Conservation (phyloP, 1,140 invertebrate species). For the Rhopalosiphum padi region DNA sequence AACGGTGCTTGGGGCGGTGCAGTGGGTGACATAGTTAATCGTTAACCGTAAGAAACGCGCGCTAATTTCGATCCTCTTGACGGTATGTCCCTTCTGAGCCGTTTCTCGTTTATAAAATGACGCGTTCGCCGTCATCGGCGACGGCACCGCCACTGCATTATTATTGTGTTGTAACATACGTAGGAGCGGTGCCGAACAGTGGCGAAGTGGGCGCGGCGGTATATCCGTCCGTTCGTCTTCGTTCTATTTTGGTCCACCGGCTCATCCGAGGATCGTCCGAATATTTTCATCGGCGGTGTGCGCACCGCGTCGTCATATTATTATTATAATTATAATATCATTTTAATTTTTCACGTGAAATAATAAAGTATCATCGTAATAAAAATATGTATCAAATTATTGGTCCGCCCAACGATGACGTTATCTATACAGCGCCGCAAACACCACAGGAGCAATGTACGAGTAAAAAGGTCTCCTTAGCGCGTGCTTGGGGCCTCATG, state of each 20-base stretch:
- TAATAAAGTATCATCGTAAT: background rate
- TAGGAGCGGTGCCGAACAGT: background rate
- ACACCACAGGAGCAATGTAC: background rate
- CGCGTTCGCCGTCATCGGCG: background rate
- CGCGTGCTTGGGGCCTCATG: background rate
- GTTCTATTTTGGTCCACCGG: slow-evolving; percentile 48
- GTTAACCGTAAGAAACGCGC: background rate
- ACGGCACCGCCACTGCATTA: background rate
- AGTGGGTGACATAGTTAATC: background rate
- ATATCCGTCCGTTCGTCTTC: slow-evolving; percentile 46
- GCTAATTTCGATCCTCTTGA: background rate
- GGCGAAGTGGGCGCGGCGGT: slow-evolving; percentile 18
- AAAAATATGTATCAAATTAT: background rate
- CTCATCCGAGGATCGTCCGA: slow-evolving; percentile 52
- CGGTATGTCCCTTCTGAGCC: background rate
- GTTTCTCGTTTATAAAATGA: slow-evolving; percentile 42
- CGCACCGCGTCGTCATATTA: slow-evolving; percentile 31
- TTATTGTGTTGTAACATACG: background rate
- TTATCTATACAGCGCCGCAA: background rate
- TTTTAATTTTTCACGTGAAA: slow-evolving; percentile 34
- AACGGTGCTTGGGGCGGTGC: background rate
- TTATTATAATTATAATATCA: background rate
- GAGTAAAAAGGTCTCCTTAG: background rate
- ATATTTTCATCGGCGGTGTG: slow-evolving; percentile 47
- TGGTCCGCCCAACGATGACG: too few species aligned